Base-by-base conservation (phyloP, 1,140 invertebrate species). In the Bombus consobrinus region DNA sequence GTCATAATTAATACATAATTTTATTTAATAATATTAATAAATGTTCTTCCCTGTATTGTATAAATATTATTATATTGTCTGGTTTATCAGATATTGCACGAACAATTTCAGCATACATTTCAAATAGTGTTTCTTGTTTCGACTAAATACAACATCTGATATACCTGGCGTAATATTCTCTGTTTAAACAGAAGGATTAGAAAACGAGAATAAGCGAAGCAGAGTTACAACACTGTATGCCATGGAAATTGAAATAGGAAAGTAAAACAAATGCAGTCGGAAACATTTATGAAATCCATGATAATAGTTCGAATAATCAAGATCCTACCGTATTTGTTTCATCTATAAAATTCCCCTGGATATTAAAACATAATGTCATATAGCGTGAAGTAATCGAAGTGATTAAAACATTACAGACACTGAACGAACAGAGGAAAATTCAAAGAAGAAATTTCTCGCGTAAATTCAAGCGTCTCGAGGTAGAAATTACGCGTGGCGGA, bases 401-500 rank as follows among this genome's bases (percentile, higher is more conserved):
- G 47, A 53, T 53, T 53, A 53, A 6, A 53, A 64, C 3, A n/a
- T n/a, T 64, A 64, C n/a, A 53, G n/a, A 53, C 25, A 74, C 3
- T 47, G 25, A 28, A 59, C 22, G 22, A 3, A 28, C 22, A 0
- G 25, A 28, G 12, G n/a, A 41, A 41, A 15, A 39, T n/a, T 72
- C 15, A 28, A 41, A 32, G 59, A n/a, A 9, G 53, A 28, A 41
- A 28, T 71, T 71, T 39, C 37, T 15, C 34, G 37, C 25, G 39
- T 28, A n/a, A 39, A 71, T 71, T 28, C 39, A 32, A 73, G 13
- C 71, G 28, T 39, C 28, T 41, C 59, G 74, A 10, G 43, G 37
- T 39, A 34, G 75, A 73, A 85, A 85, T 85, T 78, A 79, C 83
- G 66, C 83, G 47, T 78, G 76, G 53, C 68, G 28, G 77, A 80